These are phyloP conservation scores for Buphagus erythrorhynchus DNA, from an alignment of 2,797 vertebrate species.

Conservation along the genomic window DNA sequence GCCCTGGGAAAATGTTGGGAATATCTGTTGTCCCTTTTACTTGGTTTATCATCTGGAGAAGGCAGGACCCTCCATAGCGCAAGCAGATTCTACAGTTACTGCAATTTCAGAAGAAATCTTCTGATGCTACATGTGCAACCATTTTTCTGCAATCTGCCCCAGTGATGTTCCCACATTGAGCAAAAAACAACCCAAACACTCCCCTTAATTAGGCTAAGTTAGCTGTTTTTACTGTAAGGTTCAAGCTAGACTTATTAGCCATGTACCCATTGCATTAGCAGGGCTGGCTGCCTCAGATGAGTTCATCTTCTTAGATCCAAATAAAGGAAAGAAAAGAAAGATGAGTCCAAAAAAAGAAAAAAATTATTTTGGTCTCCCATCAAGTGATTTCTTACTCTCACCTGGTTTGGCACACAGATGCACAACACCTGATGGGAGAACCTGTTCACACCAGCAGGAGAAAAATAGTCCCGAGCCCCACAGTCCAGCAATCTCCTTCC, in stretches of 20 bases:
- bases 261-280: background rate
- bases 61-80: background rate
- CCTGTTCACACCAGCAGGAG: background rate
- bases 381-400: background rate
- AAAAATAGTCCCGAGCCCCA: accelerated
- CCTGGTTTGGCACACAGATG: background rate
- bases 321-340: background rate
- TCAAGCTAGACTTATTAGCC: background rate
- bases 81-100: background rate
- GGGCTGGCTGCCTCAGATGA: background rate
- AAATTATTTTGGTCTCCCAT: background rate
- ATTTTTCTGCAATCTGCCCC: background rate
- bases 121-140: background rate
- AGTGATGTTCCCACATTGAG: background rate
- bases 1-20: background rate
- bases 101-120: background rate
- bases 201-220: background rate
- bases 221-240: background rate
- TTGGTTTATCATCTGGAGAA: slow-evolving; percentile 2
- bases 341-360: background rate
- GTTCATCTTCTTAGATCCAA: background rate
- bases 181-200: background rate
- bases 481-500: background rate
- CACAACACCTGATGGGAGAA: background rate
- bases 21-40: background rate